Evolutionary conservation across 2,888 invertebrate genomes (phyloP), one percentile per base, ranked within the genome.

Genomic region (Macrosiphum euphorbiae): DNA sequence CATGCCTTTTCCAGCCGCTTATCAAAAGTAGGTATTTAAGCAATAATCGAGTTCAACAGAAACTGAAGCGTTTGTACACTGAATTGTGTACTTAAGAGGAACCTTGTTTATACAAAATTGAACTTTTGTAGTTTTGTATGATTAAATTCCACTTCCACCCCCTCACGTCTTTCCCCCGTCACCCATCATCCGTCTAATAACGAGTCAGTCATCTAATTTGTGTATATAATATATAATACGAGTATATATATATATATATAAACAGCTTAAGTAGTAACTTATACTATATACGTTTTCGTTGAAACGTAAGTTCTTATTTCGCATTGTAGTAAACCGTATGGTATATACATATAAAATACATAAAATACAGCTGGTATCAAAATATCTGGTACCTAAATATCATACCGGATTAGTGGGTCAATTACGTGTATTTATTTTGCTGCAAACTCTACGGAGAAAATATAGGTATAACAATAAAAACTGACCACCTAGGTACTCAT

Each of bases 111-210:
- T 50, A n/a, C 67, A 78, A 90, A 67, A 67, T 67, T 67, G 28
- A 61, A 90, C 61, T 61, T 90, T 90, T 44, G 52, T 52, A 35
- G 13, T n/a, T 35, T 52, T n/a, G 88, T 87, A n/a, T 16, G 88
- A 88, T 55, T 88, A 87, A 52, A 52, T 87, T 87, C 87, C 87
- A 24, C 78, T 55, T 35, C 20, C 41, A 3, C 50, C 58, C 50
- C 58, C 24, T 88, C 26, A 4, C 41, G 13, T 55, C 8, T 35
- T 10, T 41, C 78, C 78, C 35, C 78, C 78, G 28, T 13, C 78
- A 35, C 35, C 26, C 47, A 47, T 47, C 47, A 41, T 47, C 28
- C 86, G 86, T 86, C 28, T 28, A 16, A 47, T 86, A 11, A 86
- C 44, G 26, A 86, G 47, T 47, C 86, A 47, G 86, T 47, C 28